Evolutionary conservation across 2,113 vertebrate species (phyloP).

Genomic region (Rhinoptilus africanus): DNA sequence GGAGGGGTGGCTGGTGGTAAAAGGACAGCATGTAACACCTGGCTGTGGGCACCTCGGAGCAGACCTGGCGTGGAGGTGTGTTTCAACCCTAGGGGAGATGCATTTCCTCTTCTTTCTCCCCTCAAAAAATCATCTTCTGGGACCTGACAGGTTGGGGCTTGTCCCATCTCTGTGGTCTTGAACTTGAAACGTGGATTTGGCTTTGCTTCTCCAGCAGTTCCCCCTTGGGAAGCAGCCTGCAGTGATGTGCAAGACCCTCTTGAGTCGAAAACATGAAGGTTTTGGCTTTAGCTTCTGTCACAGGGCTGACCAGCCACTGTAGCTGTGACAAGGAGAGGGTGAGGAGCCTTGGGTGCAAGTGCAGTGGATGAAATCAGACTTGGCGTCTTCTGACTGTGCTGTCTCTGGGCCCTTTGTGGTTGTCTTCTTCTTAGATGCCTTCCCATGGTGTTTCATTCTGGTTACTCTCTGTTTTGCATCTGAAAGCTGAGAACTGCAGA

Average conservation of each 20-base stretch:
- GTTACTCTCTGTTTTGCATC: not conserved
- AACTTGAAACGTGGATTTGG: not conserved
- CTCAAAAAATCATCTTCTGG: rapidly evolving
- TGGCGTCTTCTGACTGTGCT: not conserved
- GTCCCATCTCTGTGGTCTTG: not conserved
- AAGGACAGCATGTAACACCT: not conserved
- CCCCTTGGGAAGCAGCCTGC: not conserved
- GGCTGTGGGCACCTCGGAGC: not conserved
- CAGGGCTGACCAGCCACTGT: not conserved
- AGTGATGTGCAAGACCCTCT: not conserved
- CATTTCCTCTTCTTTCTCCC: not conserved
- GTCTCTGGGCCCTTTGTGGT: not conserved
- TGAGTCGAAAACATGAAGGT: too few species aligned
- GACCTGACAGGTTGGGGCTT: not conserved
- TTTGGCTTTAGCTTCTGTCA: not conserved
- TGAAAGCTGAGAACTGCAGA: not conserved
- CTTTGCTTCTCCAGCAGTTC: not conserved
- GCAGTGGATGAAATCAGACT: too few species aligned
- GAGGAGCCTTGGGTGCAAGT: not conserved
- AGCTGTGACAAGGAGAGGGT: not conserved
- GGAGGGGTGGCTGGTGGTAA: not conserved
- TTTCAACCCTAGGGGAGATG: not conserved
- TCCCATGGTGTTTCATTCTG: not conserved
- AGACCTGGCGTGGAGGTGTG: not conserved
- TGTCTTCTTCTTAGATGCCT: not conserved